phyloP scores from a whole-genome alignment of 2,113 vertebrate genomes.

The Malaclemys terrapin region DNA sequence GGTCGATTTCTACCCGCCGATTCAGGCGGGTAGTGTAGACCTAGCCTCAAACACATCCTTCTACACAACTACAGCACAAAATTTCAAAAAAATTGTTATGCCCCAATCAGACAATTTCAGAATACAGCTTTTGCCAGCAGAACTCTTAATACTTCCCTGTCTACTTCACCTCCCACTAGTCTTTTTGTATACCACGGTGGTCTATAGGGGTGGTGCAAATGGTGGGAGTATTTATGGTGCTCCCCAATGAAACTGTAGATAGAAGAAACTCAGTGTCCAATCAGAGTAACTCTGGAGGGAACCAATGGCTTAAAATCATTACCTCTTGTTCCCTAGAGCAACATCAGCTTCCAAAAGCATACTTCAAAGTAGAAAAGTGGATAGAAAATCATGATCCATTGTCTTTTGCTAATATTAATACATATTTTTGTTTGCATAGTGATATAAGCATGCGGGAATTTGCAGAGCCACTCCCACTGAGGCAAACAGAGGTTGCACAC shows the following conservation, averaged over 20 bases:
- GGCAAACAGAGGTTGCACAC: neutral
- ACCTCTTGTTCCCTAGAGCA: neutral
- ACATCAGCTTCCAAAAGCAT: neutral
- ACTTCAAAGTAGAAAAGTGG: neutral
- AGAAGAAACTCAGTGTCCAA: neutral
- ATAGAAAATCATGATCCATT: neutral
- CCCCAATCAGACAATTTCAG: neutral
- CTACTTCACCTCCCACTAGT: neutral
- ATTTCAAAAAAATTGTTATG: neutral
- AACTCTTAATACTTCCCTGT: neutral
- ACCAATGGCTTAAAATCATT: neutral
- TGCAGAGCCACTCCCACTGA: neutral
- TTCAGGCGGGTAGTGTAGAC: no score
- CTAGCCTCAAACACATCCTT: no score
- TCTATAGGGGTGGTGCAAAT: neutral
- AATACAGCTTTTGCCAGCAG: neutral
- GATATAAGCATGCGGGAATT: neutral
- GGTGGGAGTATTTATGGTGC: neutral
- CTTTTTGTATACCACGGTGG: neutral
- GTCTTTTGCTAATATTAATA: neutral
- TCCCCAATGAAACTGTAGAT: neutral
- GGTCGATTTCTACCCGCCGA: no score
- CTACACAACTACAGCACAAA: neutral
- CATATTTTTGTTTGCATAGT: neutral
- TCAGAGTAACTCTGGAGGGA: neutral